Evolutionary conservation across 2,888 invertebrate species (phyloP), one percentile per base, ranked within the genome.

Genomic region (Cactoblastis cactorum): DNA sequence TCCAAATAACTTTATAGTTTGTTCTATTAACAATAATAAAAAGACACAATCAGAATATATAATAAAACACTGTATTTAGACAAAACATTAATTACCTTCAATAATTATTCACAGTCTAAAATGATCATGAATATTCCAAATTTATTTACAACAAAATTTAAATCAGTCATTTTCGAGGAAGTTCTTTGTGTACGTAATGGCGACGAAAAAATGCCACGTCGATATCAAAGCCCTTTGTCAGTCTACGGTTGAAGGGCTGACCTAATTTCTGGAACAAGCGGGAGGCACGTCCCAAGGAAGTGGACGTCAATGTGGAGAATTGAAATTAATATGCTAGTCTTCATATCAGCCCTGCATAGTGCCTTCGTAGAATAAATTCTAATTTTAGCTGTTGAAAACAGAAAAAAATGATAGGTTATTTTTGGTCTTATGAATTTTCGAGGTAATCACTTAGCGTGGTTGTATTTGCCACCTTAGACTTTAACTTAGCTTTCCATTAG

Each of bases 211-310:
- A 45, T 33, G 39, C 39, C 38, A 15, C 33, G 48, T 49, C 53
- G 41, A 53, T 46, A 45, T 41, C 39, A 46, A 49, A 49, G 28
- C 45, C 22, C 39, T 53, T 46, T 49, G 48, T 32, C 32, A 22
- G 49, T 39, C 48, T 48, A 41, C 32, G 19, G 12, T 28, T 49
- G 41, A 62, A 72, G 73, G 64, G 69, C 68, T 71, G 80, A 81
- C 83, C 82, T 75, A 80, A 76, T 83, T 82, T 77, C 67, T 57
- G 65, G 76, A 75, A 70, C 70, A 65, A 65, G 70, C 69, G 60
- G 61, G 62, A 76, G 72, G 79, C 83, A 84, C 83, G 83, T 83
- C 80, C 74, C 77, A 59, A 56, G 69, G 68, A 69, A 65, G 58
- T 59, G 63, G 59, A 43, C 43, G 14, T 17, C 15, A 43, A 43